phyloP scores from a whole-genome alignment of 2,888 invertebrate genomes.

The Drosophila cracens region DNA sequence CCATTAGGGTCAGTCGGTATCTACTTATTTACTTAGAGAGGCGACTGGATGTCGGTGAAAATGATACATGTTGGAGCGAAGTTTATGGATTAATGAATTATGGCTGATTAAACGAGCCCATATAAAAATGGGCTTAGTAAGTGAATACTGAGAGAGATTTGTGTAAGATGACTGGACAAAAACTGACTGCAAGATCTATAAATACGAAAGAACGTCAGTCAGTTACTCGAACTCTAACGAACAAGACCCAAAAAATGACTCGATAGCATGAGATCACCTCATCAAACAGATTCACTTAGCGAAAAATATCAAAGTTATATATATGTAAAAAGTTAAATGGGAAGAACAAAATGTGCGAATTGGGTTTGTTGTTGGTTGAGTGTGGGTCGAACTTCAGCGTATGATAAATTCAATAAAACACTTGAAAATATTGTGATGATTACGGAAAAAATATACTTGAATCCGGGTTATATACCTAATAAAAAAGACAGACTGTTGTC shows the following conservation, averaged over 20 bases:
- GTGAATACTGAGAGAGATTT: constrained; percentile 8
- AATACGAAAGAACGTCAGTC: constrained; percentile 40
- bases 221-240: constrained; percentile 15
- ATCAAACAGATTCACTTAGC: constrained; percentile 7
- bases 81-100: constrained; percentile 31
- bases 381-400: constrained; percentile 13
- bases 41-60: constrained; percentile 58
- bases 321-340: constrained; percentile 17
- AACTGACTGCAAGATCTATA: constrained; percentile 41
- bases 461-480: background rate
- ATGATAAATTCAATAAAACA: constrained; percentile 15
- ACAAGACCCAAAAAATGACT: constrained; percentile 18
- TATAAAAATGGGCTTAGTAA: background rate
- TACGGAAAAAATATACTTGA: background rate
- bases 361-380: background rate
- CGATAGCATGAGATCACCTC: constrained; percentile 45
- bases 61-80: constrained; percentile 22
- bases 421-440: background rate
- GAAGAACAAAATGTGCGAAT: constrained; percentile 7
- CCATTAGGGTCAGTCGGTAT: constrained; percentile 63
- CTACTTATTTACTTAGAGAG: constrained; percentile 17
- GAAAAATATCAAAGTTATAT: constrained; percentile 20
- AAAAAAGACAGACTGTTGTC: background rate
- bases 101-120: constrained; percentile 1
- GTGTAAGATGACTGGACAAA: constrained; percentile 24